Conservation (phyloP, 92 coral and sea anemone genomes). For the Parazoanthus atlanticus region DNA sequence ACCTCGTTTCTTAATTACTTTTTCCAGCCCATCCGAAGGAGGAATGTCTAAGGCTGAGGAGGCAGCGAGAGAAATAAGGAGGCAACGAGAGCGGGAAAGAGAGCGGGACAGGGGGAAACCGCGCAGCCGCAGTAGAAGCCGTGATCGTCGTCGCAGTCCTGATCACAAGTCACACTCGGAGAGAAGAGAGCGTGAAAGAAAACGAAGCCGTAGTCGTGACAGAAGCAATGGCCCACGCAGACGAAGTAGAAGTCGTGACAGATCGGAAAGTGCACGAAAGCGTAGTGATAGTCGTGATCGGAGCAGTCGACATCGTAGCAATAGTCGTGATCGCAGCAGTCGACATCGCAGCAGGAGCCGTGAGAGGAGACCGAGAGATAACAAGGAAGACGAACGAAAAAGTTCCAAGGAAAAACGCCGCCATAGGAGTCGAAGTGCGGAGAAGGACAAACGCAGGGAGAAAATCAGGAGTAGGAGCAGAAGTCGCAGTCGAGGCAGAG, state of each 20-base stretch:
- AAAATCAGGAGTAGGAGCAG: conserved; percentile 59
- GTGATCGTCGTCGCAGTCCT: conserved; percentile 68
- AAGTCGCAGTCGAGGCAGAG: conserved; percentile 74
- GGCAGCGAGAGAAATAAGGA: conserved; percentile 35
- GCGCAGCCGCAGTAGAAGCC: conserved; percentile 72
- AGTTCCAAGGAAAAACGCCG: conserved; percentile 8
- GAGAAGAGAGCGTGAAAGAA: conserved; percentile 62
- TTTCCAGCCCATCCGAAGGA: conserved; percentile 28
- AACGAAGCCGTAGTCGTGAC: conserved; percentile 68
- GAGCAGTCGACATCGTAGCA: conserved; percentile 60
- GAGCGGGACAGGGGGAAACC: conserved; percentile 46
- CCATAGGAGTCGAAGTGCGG: conserved; percentile 42
- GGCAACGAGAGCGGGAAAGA: conserved; percentile 48
- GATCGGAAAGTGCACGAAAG: conserved; percentile 59
- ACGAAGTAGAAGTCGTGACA: conserved; percentile 65
- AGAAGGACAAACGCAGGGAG: conserved; percentile 53
- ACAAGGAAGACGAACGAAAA: conserved; percentile 10
- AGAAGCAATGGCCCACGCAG: conserved; percentile 24
- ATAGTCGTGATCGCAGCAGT: conserved; percentile 56
- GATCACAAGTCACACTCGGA: conserved; percentile 41
- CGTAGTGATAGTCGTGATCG: conserved; percentile 70
- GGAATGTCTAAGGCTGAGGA: conserved; percentile 42
- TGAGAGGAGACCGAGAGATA: conserved; percentile 42
- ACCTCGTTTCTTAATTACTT: neutral
- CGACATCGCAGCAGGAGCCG: conserved; percentile 68